Evolutionary conservation across 2,888 invertebrate species (phyloP), one percentile per base, ranked within the genome.

Genomic region (Lymantria monacha): DNA sequence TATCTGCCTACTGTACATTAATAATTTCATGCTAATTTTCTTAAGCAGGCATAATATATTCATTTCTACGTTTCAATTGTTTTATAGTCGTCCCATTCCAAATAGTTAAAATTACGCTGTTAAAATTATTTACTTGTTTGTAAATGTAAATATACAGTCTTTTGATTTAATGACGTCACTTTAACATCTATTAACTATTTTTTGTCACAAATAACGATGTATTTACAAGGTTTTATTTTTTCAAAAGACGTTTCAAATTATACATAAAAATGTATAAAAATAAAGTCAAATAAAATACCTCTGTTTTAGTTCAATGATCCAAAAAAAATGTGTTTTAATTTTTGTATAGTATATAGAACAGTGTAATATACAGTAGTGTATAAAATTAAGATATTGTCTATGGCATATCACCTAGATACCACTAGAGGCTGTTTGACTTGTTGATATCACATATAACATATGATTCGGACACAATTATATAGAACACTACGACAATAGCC

Each of bases 381-480:
- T 81, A 81, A 79, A 75, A 66, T 10, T 79, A 73, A 72, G 63
- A 53, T 68, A 66, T 64, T 74, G 76, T 80, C 72, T 79, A 81
- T 86, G 86, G 87, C 90, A 90, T 90, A 90, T 90, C 90, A 89
- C 77, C 72, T 78, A 79, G 76, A 77, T 75, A 78, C 78, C 81
- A 79, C 76, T 69, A 56, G 49, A 72, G 66, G 72, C 71, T 65
- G 64, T 72, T 76, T 76, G 74, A 69, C 67, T 64, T 55, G 50
- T 51, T 59, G 64, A 55, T 53, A 12, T 46, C 43, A 49, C 36
- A 43, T 31, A 33, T 33, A 10, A 33, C 33, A 9, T 33, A 8
- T 1, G 33, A 33, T 10, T 10, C 2, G 10, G 33, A n/a, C n/a
- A n/a, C n/a, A n/a, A n/a, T n/a, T n/a, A n/a, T n/a, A n/a, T n/a